A percentile compares a stretch with the other conserved stretches of the same genome.
These are phyloP conservation scores for Drosophila persimilis DNA, from an alignment of 1,140 invertebrate genomes.

Conservation along the genomic window DNA sequence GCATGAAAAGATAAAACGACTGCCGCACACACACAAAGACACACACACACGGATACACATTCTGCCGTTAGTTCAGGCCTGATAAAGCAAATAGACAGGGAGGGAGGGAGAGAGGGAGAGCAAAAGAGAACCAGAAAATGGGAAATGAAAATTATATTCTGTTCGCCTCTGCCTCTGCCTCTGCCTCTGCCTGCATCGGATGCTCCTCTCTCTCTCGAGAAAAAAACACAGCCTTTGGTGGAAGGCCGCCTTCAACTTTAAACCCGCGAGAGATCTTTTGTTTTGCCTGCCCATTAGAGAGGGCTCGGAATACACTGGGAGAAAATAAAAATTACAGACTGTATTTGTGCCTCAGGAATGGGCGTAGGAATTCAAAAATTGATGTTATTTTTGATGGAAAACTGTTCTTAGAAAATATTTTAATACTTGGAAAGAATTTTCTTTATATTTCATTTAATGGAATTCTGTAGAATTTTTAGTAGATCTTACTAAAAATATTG, in stretches of 20 bases:
- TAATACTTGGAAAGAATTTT: no score
- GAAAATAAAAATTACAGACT: conserved; percentile 2
- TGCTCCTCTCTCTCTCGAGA: not conserved
- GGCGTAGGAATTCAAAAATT: no score
- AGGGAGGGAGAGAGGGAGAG: conserved; percentile 14
- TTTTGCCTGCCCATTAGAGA: conserved; percentile 21
- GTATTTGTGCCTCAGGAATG: no score
- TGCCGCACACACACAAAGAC: not conserved
- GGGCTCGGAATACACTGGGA: no score
- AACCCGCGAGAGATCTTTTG: conserved; percentile 30
- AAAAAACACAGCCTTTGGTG: no score
- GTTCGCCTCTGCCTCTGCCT: conserved; percentile 42
- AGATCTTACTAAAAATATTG: no score
- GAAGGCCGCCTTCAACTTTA: conserved; percentile 23
- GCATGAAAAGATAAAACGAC: conserved; percentile 41
- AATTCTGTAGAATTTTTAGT: no score
- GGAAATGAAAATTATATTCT: conserved; percentile 79
- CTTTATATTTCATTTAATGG: no score
- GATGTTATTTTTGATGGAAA: no score
- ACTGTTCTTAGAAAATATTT: no score
- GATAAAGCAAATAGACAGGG: conserved; percentile 69
- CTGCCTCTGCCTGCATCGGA: conserved; percentile 12
- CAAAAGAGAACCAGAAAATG: conserved; percentile 42
- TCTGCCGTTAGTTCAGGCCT: conserved; percentile 53
- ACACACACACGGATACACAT: not conserved